phyloP scores from a whole-genome alignment of 2,113 vertebrate species.

The Nerophis lumbriciformis region DNA sequence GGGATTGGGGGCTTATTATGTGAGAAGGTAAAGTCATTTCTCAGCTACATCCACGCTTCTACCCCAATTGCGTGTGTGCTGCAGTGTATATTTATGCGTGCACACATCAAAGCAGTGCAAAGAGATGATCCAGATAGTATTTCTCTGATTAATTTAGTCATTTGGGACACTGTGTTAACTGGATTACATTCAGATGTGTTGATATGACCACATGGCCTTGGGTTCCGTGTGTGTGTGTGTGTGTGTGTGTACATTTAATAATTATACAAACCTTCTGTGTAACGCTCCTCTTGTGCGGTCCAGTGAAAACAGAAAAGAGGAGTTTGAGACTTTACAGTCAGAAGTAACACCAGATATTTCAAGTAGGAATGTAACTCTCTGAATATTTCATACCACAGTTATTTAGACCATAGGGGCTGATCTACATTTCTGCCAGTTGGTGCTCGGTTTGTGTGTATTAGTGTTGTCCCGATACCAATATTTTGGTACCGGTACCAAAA shows the following conservation, averaged over 20 bases:
- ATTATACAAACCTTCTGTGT: constrained; percentile 39
- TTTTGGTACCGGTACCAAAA: too few relatives aligned
- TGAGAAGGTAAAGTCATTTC: constrained; percentile 63
- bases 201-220: constrained; percentile 63
- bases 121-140: constrained; percentile 63
- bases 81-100: constrained; percentile 18
- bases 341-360: not conserved
- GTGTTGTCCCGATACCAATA: too few relatives aligned
- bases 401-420: too few relatives aligned
- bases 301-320: constrained; percentile 18
- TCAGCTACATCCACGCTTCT: constrained; percentile 51
- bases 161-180: constrained; percentile 72
- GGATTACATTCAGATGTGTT: constrained; percentile 71
- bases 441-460: too few relatives aligned
- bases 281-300: constrained; percentile 60
- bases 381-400: too few relatives aligned
- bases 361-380: too few relatives aligned
- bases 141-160: constrained; percentile 73
- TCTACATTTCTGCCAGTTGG: too few relatives aligned
- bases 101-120: constrained; percentile 59
- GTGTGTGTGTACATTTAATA: constrained; percentile 34
- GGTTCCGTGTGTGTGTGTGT: constrained; percentile 42
- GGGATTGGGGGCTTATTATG: constrained; percentile 61
- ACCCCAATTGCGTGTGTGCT: constrained; percentile 37
- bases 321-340: constrained; percentile 8